phyloP scores from a whole-genome alignment of 2,888 invertebrate genomes.

The Oligia strigilis region DNA sequence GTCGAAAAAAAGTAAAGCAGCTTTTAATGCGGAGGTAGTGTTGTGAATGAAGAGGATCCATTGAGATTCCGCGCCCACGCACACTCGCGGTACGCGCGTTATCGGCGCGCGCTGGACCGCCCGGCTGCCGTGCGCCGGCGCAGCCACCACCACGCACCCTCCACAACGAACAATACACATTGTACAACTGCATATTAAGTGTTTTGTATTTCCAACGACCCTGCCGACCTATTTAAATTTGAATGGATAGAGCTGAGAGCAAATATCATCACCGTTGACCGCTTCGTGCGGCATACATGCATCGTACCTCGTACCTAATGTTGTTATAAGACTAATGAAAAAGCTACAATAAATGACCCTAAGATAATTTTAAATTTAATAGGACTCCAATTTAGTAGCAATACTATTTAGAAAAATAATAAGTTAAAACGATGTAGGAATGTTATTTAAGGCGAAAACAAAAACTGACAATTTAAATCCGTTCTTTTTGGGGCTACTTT shows the following conservation, averaged over 20 bases:
- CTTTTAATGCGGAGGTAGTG: slow-evolving; percentile 88
- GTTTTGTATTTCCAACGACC: slow-evolving; percentile 78
- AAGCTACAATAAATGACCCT: background rate
- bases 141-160: slow-evolving; percentile 58
- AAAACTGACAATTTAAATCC: slow-evolving; percentile 81
- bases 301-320: background rate
- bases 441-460: slow-evolving; percentile 84
- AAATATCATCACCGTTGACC: slow-evolving; percentile 32
- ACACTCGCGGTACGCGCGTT: slow-evolving; percentile 75
- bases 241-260: slow-evolving; percentile 73
- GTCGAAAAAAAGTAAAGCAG: slow-evolving; percentile 87
- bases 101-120: slow-evolving; percentile 72
- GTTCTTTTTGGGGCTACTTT: slow-evolving; percentile 87
- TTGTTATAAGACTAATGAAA: slow-evolving; percentile 3
- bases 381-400: slow-evolving; percentile 70
- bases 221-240: slow-evolving; percentile 81
- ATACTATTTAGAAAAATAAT: slow-evolving; percentile 79
- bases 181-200: slow-evolving; percentile 73
- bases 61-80: slow-evolving; percentile 89
- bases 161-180: slow-evolving; percentile 78
- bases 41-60: slow-evolving; percentile 90
- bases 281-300: background rate
- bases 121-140: slow-evolving; percentile 71
- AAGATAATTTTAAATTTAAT: slow-evolving; percentile 41
- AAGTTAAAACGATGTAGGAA: slow-evolving; percentile 78